Base-by-base conservation (phyloP, 2,113 vertebrate species). In the Peromyscus polionotus region DNA sequence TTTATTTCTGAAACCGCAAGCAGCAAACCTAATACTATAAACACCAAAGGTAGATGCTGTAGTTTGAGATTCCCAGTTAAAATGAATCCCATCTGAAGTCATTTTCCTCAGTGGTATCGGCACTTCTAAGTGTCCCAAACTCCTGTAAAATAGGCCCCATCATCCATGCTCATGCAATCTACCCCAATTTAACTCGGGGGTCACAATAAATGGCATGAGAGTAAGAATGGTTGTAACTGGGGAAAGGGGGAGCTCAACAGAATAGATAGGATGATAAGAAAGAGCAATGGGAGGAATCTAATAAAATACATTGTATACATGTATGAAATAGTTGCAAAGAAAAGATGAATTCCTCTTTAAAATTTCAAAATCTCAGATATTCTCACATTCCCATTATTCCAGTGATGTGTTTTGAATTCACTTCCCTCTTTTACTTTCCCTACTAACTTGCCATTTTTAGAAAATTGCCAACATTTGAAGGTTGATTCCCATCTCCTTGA, bases 1-100 rank as follows among this genome's bases (percentile, higher is more conserved):
- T 95, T 90, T 88, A 10, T 77, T 95, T 97, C 51, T 96, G 63
- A 94, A 75, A 12, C 22, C 8, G 10, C 85, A 51, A 87, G 28
- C 67, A 95, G 31, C 24, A 88, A n/a, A 36, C 22, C 75, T 75
- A 33, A 88, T n/a, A 48, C 75, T 76, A 10, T 72, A 77, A 90
- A 89, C 91, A 22, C n/a, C 73, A 79, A 22, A 16, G 1, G 3
- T 1, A 83, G 65, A 33, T 87, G 39, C 92, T 45, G 59, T 75
- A 51, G 7, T 85, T 85, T 88, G 61, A 91, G n/a, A 36, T 92
- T 95, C 70, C 63, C 84, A 16, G 28, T 92, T 83, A 88, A 42
- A 48, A 51, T 57, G 48, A 84, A 68, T 75, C 42, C 2, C 24
- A 31, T n/a, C 67, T 90, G n/a, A 77, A 88, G 39, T 88, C 2